Base-by-base conservation (phyloP, 1,140 invertebrate genomes). In the Drosophila ironensis region DNA sequence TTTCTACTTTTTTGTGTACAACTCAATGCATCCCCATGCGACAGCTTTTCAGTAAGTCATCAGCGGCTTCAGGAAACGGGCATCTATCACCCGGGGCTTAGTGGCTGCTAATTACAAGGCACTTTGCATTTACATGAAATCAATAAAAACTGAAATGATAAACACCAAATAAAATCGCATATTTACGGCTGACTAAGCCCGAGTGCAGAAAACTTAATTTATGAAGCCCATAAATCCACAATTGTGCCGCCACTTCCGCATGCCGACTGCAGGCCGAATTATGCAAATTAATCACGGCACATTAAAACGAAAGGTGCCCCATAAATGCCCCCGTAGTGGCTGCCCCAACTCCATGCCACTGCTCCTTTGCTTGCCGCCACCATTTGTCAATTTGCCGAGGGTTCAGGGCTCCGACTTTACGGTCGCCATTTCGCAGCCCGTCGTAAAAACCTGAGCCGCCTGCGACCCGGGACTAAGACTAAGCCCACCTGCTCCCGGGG, bases 151-250 rank as follows among this genome's bases (percentile, higher is more conserved):
- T 61, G 38, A 44, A 78, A 78, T 82, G 63, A 78, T 84, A 56
- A 84, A 86, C 72, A 56, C 73, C 52, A 78, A 86, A 82, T 82
- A 82, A 82, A 82, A 73, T 82, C 78, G 73, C 53, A 41, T 66
- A 84, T 84, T 78, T 84, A 82, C 76, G 50, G 40, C 46, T 45
- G 41, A 66, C 57, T 53, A 45, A 72, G 48, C 51, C 24, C 28
- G 54, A 71, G 57, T 80, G 71, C 60, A 76, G 77, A 75, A 66
- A 82, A 63, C 47, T 48, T 68, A 63, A 78, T 84, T 82, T 78
- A 84, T 66, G 76, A 86, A 53, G 73, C 57, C 66, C 42, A 84
- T 86, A 66, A 84, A 84, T 82, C 63, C 72, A 66, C 54, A 82
- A 59, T 78, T 77, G 61, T 53, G 56, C 38, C 46, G 17, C 47